Base-by-base conservation (phyloP, 1,140 invertebrate species). In the Brachionus asplanchnoidis region DNA sequence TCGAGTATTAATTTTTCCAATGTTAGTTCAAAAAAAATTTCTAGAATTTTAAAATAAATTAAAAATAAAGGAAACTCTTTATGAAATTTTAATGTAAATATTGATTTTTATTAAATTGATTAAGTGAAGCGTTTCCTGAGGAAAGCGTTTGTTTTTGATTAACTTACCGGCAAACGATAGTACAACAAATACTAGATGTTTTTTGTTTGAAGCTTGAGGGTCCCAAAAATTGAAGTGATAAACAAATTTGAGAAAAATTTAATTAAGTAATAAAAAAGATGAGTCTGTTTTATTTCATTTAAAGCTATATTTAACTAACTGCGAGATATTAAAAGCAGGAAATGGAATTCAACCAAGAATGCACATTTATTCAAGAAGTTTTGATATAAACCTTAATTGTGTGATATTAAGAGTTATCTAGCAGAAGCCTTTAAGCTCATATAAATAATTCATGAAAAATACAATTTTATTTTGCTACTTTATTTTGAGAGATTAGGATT, bases 401-500 rank as follows among this genome's bases (percentile, higher is more conserved):
- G 53, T 60, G 53, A 20, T 60, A 20, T 17, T 23, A 23, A 23
- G 53, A 60, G 53, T 23, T 60, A 60, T 60, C 53, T 60, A 60
- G 53, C 53, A 60, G 53, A 23, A 60, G 53, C 53, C 17, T 60
- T 60, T 60, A 7, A 20, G 53, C 53, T 20, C 14, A 14, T 9
- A 60, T 60, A 60, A 60, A 60, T 60, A 60, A 60, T 60, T 60
- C 53, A 60, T 60, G 53, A 60, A 60, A 60, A 60, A 20, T 60
- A 20, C 26, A 60, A 8, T 60, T 60, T 60, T 20, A 20, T 60
- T 60, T 56, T 17, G n/a, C 17, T 60, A 60, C 53, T 60, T 60
- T 17, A 60, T 20, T 60, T 60, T 17, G 20, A 60, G 53, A 60
- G 53, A 60, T 60, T 60, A 60, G 53, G 20, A 26, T 56, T 56